Evolutionary conservation across 92 coral and sea anemone species (phyloP), one percentile per base, ranked within the genome.

Genomic region (Parazoanthus swiftii): DNA sequence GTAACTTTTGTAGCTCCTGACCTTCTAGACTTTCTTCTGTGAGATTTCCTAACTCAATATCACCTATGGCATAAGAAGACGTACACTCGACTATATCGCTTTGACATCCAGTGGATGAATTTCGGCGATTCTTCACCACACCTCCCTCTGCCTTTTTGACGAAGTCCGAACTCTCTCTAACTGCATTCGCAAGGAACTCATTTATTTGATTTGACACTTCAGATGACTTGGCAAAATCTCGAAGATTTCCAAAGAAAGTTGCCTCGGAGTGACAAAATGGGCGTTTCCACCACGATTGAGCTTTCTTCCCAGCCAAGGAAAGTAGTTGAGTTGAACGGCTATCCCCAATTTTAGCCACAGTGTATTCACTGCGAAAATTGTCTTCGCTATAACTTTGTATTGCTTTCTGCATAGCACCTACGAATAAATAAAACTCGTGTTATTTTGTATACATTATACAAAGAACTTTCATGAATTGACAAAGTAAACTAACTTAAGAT

Each of bases 221-320:
- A 11, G 80, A 37, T 23, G 80, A 8, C 26, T 76, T 42, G 4
- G 36, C 25, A 18, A 91, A 18, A 74, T 93, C 66, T 91, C 89
- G 71, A 93, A 86, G 38, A 82, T 88, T 6, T 88, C 90, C 13
- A 91, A 73, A 25, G 89, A 56, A 18, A 65, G 79, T 85, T 91
- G 85, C 77, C 80, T 91, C 93, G 8, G 89, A 85, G 77, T 80
- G 91, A 16, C 86, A 90, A 44, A 91, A 93, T 4, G 95, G 93
- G 23, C 90, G 86, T 83, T 91, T 93, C 93, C 93, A 93, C 92
- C 93, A 93, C 13, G 73, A 78, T 36, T 93, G 90, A 37, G 70
- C 91, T 15, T 76, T 93, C 48, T 91, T 91, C 50, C 76, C 86
- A 14, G 91, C 88, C 35, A 89, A 70, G 46, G 88, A 18, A 42